Conservation (phyloP, 2,888 invertebrate species). For the Pseudeuparius sepicola region DNA sequence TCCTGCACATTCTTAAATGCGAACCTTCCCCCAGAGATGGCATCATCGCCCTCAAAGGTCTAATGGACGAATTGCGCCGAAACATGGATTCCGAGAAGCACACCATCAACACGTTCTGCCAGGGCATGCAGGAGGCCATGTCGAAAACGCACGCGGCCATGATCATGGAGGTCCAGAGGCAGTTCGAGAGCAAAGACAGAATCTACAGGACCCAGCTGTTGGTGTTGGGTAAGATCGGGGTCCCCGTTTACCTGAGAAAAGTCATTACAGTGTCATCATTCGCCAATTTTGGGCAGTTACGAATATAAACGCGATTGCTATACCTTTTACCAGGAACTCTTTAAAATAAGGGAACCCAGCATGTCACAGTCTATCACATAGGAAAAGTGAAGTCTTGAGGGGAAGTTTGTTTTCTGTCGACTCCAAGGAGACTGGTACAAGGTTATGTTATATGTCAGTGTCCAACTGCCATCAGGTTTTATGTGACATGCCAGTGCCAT, state of each 20-base stretch:
- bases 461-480: too few species aligned
- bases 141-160: slow-evolving; percentile 56
- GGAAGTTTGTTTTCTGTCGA: too few species aligned
- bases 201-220: slow-evolving; percentile 37
- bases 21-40: slow-evolving; percentile 60
- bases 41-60: slow-evolving; percentile 52
- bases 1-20: too few species aligned
- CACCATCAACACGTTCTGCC: slow-evolving; percentile 55
- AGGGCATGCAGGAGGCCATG: slow-evolving; percentile 55
- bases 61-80: slow-evolving; percentile 55
- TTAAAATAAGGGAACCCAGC: too few species aligned
- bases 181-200: slow-evolving; percentile 43
- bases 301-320: slow-evolving; percentile 39
- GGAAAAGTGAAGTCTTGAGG: too few species aligned
- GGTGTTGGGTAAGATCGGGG: slow-evolving; percentile 30
- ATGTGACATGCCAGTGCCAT: too few species aligned
- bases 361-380: too few species aligned
- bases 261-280: too few species aligned
- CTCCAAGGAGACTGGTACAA: too few species aligned
- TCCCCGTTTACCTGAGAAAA: too few species aligned
- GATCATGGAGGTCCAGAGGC: slow-evolving; percentile 56
- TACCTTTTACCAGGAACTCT: too few species aligned
- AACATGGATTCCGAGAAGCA: slow-evolving; percentile 57
- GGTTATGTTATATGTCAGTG: too few species aligned
- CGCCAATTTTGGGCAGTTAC: slow-evolving; percentile 1